Evolutionary conservation across 2,797 vertebrate species (phyloP).

Genomic region (Tympanoctomys barrerae): DNA sequence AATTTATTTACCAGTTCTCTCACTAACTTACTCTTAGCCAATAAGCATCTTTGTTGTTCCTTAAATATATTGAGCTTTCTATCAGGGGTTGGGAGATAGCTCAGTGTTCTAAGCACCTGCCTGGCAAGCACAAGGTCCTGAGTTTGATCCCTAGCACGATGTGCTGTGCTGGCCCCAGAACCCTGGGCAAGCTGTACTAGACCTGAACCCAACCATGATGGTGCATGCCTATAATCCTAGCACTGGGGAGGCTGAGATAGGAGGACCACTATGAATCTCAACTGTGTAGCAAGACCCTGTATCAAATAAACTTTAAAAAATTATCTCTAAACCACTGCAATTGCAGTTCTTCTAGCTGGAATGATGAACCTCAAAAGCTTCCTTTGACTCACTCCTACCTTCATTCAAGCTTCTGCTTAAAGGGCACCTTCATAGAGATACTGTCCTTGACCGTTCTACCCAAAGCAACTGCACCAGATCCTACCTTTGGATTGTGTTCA

Average conservation of each 20-base stretch:
- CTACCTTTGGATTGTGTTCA: neutral
- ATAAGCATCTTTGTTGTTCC: neutral
- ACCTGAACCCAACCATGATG: too few species aligned
- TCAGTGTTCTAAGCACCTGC: too few species aligned
- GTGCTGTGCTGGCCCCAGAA: too few species aligned
- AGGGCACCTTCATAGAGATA: neutral
- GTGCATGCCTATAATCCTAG: too few species aligned
- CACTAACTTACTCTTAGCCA: neutral
- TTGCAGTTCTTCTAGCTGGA: neutral
- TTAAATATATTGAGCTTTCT: neutral
- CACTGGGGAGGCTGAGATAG: too few species aligned
- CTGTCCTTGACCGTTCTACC: neutral
- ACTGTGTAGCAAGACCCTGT: too few species aligned
- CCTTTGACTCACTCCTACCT: neutral
- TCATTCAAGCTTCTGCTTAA: neutral
- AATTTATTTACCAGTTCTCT: neutral
- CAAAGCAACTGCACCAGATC: neutral
- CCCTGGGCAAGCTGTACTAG: too few species aligned
- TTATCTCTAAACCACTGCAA: neutral
- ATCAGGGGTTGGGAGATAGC: too few species aligned
- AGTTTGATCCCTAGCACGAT: too few species aligned
- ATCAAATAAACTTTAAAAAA: neutral
- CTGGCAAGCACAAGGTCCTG: too few species aligned
- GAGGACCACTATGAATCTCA: too few species aligned
- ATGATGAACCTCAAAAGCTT: neutral